These are phyloP conservation scores for Onychomys arenicola DNA, from an alignment of 2,797 vertebrate species.

Conservation along the genomic window DNA sequence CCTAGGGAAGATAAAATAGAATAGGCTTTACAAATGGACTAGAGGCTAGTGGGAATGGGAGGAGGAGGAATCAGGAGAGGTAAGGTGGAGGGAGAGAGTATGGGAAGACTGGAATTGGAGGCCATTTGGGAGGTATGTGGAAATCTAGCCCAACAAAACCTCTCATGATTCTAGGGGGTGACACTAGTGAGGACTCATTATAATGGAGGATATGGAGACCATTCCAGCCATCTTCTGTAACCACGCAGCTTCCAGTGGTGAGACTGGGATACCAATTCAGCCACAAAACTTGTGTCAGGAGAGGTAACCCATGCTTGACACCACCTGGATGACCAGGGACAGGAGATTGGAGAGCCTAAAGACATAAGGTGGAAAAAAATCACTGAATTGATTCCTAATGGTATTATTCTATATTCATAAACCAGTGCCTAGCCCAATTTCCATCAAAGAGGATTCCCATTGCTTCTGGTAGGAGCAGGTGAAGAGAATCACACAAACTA, in stretches of 20 bases:
- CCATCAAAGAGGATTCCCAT: not conserved
- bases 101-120: too few species aligned
- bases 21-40: not conserved
- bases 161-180: too few species aligned
- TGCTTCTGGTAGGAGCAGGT: not conserved
- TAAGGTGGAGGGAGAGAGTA: not conserved
- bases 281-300: too few species aligned
- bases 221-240: too few species aligned
- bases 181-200: too few species aligned
- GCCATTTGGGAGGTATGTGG: too few species aligned
- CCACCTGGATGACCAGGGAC: not conserved
- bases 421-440: not conserved
- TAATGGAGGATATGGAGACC: too few species aligned
- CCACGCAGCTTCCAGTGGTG: too few species aligned
- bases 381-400: not conserved
- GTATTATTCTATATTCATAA: not conserved
- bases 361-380: not conserved
- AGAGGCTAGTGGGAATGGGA: not conserved
- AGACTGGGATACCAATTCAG: too few species aligned
- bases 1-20: not conserved
- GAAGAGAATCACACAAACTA: not conserved
- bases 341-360: not conserved
- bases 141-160: too few species aligned
- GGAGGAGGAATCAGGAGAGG: not conserved
- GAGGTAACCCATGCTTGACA: rapidly evolving